phyloP scores from a whole-genome alignment of 2,888 invertebrate species.

The Hoplodrina ambigua region DNA sequence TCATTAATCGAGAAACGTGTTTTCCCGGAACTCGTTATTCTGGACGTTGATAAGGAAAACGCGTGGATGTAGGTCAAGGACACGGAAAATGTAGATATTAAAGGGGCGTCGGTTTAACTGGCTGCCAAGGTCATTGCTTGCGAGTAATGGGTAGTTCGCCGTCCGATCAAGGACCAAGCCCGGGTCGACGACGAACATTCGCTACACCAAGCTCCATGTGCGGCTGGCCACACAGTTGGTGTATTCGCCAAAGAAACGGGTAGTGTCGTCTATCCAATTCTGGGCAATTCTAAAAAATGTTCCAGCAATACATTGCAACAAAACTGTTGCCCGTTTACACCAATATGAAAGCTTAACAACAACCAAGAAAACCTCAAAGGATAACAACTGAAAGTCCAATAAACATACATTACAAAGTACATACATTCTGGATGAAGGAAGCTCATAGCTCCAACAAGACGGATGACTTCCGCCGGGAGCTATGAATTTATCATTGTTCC shows the following conservation, averaged over 20 bases:
- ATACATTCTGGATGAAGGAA: slow-evolving; percentile 57
- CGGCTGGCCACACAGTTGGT: no score
- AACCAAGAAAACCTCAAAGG: background rate
- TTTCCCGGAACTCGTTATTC: slow-evolving; percentile 15
- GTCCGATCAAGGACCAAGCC: no score
- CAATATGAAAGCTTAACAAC: no score
- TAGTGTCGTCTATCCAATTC: no score
- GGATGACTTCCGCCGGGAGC: slow-evolving; percentile 57
- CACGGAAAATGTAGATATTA: background rate
- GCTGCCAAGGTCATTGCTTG: background rate
- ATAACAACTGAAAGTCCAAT: slow-evolving; percentile 9
- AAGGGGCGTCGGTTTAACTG: background rate
- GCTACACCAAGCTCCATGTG: no score
- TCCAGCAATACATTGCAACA: no score
- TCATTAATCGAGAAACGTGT: slow-evolving; percentile 29
- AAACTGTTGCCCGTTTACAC: no score
- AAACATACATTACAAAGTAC: slow-evolving; percentile 29
- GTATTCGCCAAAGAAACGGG: no score
- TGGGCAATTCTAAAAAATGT: no score
- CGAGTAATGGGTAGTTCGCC: no score
- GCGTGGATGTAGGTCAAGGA: slow-evolving; percentile 33
- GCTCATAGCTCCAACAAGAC: slow-evolving; percentile 45
- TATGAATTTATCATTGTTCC: slow-evolving; percentile 65
- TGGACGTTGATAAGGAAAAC: slow-evolving; percentile 38
- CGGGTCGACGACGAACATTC: no score